These are phyloP conservation scores for Corythornis madagascariensis DNA, from an alignment of 2,113 vertebrate genomes.

Conservation along the genomic window DNA sequence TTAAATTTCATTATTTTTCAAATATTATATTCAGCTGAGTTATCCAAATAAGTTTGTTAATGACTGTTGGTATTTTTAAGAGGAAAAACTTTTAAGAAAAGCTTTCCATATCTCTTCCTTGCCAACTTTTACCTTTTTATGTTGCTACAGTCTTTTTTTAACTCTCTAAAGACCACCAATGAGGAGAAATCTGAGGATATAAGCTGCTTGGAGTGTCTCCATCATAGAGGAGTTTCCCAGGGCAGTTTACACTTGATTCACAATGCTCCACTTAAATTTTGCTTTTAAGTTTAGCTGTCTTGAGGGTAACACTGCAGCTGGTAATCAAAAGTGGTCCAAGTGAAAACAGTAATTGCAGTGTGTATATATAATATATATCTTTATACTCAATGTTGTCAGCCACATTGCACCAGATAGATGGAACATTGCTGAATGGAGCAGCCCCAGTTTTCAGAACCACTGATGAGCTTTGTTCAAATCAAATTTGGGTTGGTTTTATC, in stretches of 20 bases:
- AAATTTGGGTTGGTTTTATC: neutral
- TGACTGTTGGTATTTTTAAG: neutral
- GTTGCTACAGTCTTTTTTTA: neutral
- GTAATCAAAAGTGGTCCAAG: neutral
- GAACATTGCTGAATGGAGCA: neutral
- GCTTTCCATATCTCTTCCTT: neutral
- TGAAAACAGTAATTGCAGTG: neutral
- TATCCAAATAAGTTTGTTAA: neutral
- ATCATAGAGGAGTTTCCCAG: neutral
- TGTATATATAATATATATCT: neutral
- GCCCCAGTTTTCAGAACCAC: neutral
- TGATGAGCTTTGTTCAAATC: neutral
- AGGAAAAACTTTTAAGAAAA: neutral
- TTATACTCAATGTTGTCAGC: neutral
- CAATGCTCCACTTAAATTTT: neutral
- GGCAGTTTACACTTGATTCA: neutral
- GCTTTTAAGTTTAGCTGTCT: neutral
- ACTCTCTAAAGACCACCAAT: neutral
- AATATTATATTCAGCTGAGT: neutral
- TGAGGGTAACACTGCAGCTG: neutral
- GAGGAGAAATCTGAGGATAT: neutral
- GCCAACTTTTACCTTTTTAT: neutral
- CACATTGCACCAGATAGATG: fast-evolving
- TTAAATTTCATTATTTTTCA: neutral
- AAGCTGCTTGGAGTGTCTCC: neutral